Base-by-base conservation (phyloP, 2,888 invertebrate genomes). In the Pollenia labialis region DNA sequence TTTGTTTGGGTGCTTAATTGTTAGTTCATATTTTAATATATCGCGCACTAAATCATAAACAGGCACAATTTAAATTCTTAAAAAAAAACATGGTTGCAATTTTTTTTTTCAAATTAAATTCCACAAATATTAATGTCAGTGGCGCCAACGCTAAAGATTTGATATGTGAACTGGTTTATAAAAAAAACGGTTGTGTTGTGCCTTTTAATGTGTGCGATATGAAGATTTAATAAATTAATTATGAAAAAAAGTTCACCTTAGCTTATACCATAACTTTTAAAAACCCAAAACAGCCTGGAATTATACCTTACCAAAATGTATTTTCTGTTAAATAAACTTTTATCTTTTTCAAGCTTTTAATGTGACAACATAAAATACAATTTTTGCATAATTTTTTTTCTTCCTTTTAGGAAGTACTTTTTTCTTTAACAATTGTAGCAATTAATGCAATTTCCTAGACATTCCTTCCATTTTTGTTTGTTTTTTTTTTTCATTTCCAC, bases 391-490 rank as follows among this genome's bases (percentile, higher is more conserved):
- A 50, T 54, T 71, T 81, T 64, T 75, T 80, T 74, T 23, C 14
- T 50, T 23, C 58, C 12, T 56, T 58, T 32, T 54, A 71, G 11
- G 60, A 52, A 32, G 6, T 0, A 32, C 32, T 62, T 54, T 75
- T 52, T 74, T 79, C 40, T 58, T 11, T 7, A 69, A 56, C 66
- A 58, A 84, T 81, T 84, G 4, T 74, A 48, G 84, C 68, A 84
- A 87, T 84, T 87, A 87, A 84, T 81, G 77, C 77, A 81, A 84
- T 87, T 84, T 87, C 77, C 81, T 64, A 77, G 60, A 74, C 69
- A 74, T 74, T 74, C 60, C 60, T 40, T 32, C 68, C 60, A 40
- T 32, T 52, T 64, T 69, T 40, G 14, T 64, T 69, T 40, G 14
- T 12, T 18, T 66, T 14, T 12, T 16, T 44, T 32, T 46, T 44